Base-by-base conservation (phyloP, 2,797 vertebrate genomes). In the Knipowitschia caucasica region DNA sequence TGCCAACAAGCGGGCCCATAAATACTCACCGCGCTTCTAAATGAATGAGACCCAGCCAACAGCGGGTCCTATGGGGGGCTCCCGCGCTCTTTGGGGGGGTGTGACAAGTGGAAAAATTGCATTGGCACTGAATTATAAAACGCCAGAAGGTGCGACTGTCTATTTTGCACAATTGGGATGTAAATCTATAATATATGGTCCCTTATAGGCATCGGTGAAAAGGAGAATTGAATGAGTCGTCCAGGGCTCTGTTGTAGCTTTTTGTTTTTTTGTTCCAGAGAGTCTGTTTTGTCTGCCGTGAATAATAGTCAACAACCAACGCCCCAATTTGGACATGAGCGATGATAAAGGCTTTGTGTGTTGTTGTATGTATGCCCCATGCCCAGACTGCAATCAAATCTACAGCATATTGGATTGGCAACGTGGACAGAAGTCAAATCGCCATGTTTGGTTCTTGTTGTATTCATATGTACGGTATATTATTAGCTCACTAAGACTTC, bases 1-100 rank as follows among this genome's bases (percentile, higher is more conserved):
- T 71, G 80, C 80, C 78, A 81, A n/a, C 59, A 47, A 44, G 21
- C 45, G 3, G 45, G 4, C 72, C n/a, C 71, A 62, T 82, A 78
- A 84, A 84, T 84, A 80, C 68, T 71, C n/a, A 4, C 56, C 44
- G 40, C 50, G 61, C 67, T 63, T 51, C 67, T 47, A 27, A 62
- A 59, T 0, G 2, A 44, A 44, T 21, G 1, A 51, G 17, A 1
- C 61, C 38, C 43, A 38, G 80, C 80, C 83, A 77, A 72, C 47
- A 68, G 58, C 60, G 55, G 72, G 67, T 49, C 72, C 65, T 9
- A 59, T 70, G 71, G 71, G 79, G 77, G 71, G 69, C 58, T 64
- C 64, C 64, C 4, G 68, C 78, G 77, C 69, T 73, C 72, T 73
- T 78, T 33, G 49, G 45, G 67, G 58, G 60, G 53, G 23, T 45